These are phyloP conservation scores for Saccostrea cuccullata DNA, from an alignment of 1,140 invertebrate species.

Conservation along the genomic window DNA sequence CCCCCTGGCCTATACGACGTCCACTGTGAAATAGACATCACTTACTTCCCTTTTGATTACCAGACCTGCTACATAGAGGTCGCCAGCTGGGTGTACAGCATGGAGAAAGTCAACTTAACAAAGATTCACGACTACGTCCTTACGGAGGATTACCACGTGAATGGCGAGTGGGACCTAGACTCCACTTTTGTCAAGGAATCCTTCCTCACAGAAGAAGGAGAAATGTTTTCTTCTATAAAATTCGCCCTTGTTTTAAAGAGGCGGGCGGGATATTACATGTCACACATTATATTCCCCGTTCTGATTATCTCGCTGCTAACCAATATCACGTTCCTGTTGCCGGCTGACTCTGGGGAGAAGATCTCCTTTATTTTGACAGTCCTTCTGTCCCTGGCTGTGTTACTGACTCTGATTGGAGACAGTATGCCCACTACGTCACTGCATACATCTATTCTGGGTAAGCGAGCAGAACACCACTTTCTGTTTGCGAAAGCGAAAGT, in stretches of 20 bases:
- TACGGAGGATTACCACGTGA: slow-evolving; percentile 50
- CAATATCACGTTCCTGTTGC: slow-evolving; percentile 42
- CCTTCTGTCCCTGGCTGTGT: slow-evolving; percentile 43
- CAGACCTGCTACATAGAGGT: slow-evolving; percentile 82
- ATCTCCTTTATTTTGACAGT: slow-evolving; percentile 47
- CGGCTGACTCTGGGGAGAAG: slow-evolving; percentile 49
- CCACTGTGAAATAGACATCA: slow-evolving; percentile 94
- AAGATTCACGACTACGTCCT: slow-evolving; percentile 14
- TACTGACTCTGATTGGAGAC: slow-evolving; percentile 46
- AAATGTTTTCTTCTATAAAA: slow-evolving; percentile 59
- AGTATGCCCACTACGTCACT: slow-evolving; percentile 44
- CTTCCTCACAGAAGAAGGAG: slow-evolving; percentile 38
- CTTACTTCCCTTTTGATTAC: slow-evolving; percentile 85
- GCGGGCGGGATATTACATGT: slow-evolving; percentile 51
- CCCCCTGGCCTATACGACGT: slow-evolving; percentile 72
- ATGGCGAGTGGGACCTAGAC: slow-evolving; percentile 58
- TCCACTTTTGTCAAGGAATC: slow-evolving; percentile 37
- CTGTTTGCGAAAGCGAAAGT: no score
- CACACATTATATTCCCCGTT: slow-evolving; percentile 38
- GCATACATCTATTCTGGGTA: slow-evolving; percentile 3
- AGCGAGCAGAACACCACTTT: background rate
- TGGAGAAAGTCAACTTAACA: slow-evolving; percentile 55
- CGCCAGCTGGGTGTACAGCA: slow-evolving; percentile 64
- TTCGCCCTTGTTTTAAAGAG: slow-evolving; percentile 51
- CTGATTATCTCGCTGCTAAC: slow-evolving; percentile 41